Conservation (phyloP, 1,140 invertebrate species). For the Hypothenemus hampei region DNA sequence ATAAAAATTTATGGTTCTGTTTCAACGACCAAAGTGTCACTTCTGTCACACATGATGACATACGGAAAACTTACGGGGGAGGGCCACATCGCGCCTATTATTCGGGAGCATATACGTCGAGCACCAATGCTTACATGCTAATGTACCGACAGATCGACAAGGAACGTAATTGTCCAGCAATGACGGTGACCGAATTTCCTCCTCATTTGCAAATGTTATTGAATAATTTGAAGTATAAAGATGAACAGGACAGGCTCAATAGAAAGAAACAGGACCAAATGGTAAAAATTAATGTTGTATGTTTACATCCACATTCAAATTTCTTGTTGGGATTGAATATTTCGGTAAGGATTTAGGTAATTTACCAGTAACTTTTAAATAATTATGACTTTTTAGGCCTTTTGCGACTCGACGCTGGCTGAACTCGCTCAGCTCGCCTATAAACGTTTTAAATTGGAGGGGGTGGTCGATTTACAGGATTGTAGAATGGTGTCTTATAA, state of each 20-base stretch:
- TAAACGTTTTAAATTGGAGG: conserved; percentile 56
- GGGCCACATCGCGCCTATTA: conserved; percentile 65
- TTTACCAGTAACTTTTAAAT: too few species aligned
- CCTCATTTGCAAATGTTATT: conserved; percentile 66
- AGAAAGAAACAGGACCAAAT: conserved; percentile 57
- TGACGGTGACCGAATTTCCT: conserved; percentile 67
- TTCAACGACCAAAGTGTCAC: conserved; percentile 77
- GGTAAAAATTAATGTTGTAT: conserved; percentile 62
- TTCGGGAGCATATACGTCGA: conserved; percentile 70
- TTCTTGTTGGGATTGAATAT: conserved; percentile 53
- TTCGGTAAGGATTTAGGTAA: conserved; percentile 45
- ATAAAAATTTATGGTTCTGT: conserved; percentile 70
- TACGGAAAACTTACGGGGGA: conserved; percentile 80
- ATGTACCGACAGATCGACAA: conserved; percentile 84
- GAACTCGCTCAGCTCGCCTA: conserved; percentile 57
- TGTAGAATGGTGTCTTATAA: conserved; percentile 74
- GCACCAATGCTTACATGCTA: conserved; percentile 91
- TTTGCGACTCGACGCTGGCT: conserved; percentile 54
- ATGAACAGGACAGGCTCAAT: conserved; percentile 59
- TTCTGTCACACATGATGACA: conserved; percentile 71
- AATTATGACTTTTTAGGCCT: conserved; percentile 28
- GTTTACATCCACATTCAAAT: conserved; percentile 54
- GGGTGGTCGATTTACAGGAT: conserved; percentile 55
- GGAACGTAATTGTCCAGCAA: conserved; percentile 62
- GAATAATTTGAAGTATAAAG: conserved; percentile 60